phyloP scores from a whole-genome alignment of 1,140 invertebrate species.

The Aphidius ervi region DNA sequence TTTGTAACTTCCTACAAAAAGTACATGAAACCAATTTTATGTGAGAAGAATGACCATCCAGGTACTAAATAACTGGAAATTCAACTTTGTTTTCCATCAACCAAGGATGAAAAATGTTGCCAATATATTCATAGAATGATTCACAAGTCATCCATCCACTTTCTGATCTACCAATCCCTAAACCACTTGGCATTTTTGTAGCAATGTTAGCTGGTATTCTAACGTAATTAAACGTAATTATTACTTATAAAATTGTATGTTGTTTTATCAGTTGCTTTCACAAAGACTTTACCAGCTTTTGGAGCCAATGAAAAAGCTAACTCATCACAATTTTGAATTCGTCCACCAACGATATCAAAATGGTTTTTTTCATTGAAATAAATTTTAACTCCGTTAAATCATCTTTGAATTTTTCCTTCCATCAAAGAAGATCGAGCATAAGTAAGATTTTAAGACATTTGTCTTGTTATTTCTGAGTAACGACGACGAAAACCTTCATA shows the following conservation, averaged over 20 bases:
- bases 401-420: slow-evolving; percentile 23
- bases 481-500: slow-evolving; percentile 22
- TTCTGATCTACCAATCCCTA: slow-evolving; percentile 36
- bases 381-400: slow-evolving; percentile 22
- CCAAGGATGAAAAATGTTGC: slow-evolving; percentile 40
- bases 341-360: slow-evolving; percentile 20
- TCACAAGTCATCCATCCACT: slow-evolving; percentile 41
- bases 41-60: slow-evolving; percentile 47
- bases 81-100: slow-evolving; percentile 27
- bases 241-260: slow-evolving; percentile 30
- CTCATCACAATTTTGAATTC: slow-evolving; percentile 29
- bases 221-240: slow-evolving; percentile 39
- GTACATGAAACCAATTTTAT: slow-evolving; percentile 35
- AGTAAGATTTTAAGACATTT: slow-evolving; percentile 23
- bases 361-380: slow-evolving; percentile 19
- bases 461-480: slow-evolving; percentile 21
- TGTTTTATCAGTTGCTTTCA: slow-evolving; percentile 31
- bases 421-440: slow-evolving; percentile 17
- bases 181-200: slow-evolving; percentile 29
- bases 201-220: slow-evolving; percentile 30
- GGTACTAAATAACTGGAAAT: slow-evolving; percentile 40
- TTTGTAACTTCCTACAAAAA: slow-evolving; percentile 39
- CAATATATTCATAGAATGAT: slow-evolving; percentile 42
- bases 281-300: slow-evolving; percentile 31
- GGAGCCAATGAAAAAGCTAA: slow-evolving; percentile 32